Evolutionary conservation across 2,113 vertebrate species (phyloP).

Genomic region (Ovis canadensis): DNA sequence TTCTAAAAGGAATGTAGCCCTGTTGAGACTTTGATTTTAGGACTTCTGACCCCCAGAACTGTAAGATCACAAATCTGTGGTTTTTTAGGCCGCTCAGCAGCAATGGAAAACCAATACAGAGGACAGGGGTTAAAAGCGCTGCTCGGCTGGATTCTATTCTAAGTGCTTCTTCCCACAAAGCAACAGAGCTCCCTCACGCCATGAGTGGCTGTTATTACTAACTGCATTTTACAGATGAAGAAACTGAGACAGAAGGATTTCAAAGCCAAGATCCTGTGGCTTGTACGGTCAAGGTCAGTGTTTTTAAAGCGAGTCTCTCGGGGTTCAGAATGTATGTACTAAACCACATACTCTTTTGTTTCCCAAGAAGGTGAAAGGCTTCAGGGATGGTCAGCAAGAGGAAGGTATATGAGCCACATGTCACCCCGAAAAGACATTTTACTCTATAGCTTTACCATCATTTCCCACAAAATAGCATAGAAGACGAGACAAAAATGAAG

Average conservation of each 20-base stretch:
- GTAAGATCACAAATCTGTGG: neutral
- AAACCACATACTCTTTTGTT: neutral
- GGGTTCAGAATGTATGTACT: neutral
- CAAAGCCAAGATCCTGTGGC: neutral
- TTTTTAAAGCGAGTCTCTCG: neutral
- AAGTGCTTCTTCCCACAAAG: neutral
- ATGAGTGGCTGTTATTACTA: neutral
- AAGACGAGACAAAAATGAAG: neutral
- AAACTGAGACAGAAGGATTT: neutral
- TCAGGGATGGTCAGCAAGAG: neutral
- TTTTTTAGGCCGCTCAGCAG: neutral
- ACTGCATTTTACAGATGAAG: neutral
- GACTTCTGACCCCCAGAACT: neutral
- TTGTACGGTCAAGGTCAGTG: neutral
- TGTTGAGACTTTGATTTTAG: neutral
- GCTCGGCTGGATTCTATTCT: no score
- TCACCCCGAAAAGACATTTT: neutral
- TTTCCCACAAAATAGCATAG: neutral
- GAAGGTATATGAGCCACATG: neutral
- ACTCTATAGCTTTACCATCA: neutral
- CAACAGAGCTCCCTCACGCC: no score
- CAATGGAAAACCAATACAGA: neutral
- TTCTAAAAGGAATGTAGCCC: neutral
- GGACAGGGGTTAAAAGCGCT: rapidly evolving
- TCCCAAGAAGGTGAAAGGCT: neutral